Evolutionary conservation across 2,888 invertebrate species (phyloP).

Genomic region (Theretra japonica): DNA sequence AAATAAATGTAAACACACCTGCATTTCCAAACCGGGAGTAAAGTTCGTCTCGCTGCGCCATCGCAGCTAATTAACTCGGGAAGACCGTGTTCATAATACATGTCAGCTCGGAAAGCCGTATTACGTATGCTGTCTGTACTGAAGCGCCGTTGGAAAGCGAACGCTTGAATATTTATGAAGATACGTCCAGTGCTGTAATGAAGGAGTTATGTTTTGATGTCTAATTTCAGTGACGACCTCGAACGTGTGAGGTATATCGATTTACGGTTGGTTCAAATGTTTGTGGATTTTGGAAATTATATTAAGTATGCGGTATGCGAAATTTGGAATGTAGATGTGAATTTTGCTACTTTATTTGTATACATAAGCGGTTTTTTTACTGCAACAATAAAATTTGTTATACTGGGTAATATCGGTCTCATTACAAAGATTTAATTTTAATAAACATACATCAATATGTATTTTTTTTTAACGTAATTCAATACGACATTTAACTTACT

Average conservation of each 20-base stretch:
- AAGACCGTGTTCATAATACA: slow-evolving; percentile 29
- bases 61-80: slow-evolving; percentile 23
- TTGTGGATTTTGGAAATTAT: background rate
- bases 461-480: too few species aligned
- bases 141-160: slow-evolving; percentile 32
- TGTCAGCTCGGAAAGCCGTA: slow-evolving; percentile 28
- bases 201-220: slow-evolving; percentile 28
- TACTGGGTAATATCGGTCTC: too few species aligned
- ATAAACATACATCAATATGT: too few species aligned
- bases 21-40: background rate
- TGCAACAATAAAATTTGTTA: too few species aligned
- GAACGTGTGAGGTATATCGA: background rate
- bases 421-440: too few species aligned
- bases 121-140: slow-evolving; percentile 42
- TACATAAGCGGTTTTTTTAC: too few species aligned
- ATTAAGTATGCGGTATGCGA: background rate
- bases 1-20: slow-evolving; percentile 19
- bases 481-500: too few species aligned
- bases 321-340: background rate
- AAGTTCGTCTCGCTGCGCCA: slow-evolving; percentile 11
- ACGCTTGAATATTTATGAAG: slow-evolving; percentile 50
- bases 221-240: slow-evolving; percentile 4
- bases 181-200: slow-evolving; percentile 36
- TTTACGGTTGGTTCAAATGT: background rate
- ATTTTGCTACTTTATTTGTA: too few species aligned